phyloP scores from a whole-genome alignment of 1,140 invertebrate species.

The Drosophila virilis region DNA sequence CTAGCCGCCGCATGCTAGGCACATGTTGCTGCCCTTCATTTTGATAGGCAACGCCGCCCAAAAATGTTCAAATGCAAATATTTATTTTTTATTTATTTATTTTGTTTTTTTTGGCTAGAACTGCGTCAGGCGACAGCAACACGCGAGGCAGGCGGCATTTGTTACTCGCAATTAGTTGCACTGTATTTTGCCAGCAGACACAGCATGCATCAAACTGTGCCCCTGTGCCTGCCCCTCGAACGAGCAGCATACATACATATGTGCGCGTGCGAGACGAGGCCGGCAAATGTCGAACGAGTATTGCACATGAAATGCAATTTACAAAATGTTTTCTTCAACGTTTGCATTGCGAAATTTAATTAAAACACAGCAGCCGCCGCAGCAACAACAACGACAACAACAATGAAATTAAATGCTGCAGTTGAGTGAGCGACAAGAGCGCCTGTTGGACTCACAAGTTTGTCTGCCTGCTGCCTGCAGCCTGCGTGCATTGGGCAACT shows the following conservation, averaged over 20 bases:
- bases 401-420: constrained; percentile 79
- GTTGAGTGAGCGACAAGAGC: constrained; percentile 77
- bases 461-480: neutral
- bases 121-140: constrained; percentile 67
- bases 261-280: constrained; percentile 34
- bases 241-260: neutral
- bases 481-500: constrained; percentile 19
- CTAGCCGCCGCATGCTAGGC: constrained; percentile 5
- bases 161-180: constrained; percentile 83
- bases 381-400: constrained; percentile 50
- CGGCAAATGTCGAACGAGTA: constrained; percentile 75
- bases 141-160: constrained; percentile 79
- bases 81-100: constrained; percentile 4
- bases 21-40: constrained; percentile 78
- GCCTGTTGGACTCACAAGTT: constrained; percentile 36
- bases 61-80: constrained; percentile 40
- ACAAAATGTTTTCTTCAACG: constrained; percentile 81
- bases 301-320: constrained; percentile 80
- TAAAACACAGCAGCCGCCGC: constrained; percentile 64
- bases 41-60: constrained; percentile 37
- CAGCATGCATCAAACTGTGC: constrained; percentile 29
- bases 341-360: constrained; percentile 80
- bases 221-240: neutral
- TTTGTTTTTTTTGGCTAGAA: constrained; percentile 20
- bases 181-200: constrained; percentile 64